Conservation (phyloP, 2,888 invertebrate genomes). For the Scaptomyza tumidula region DNA sequence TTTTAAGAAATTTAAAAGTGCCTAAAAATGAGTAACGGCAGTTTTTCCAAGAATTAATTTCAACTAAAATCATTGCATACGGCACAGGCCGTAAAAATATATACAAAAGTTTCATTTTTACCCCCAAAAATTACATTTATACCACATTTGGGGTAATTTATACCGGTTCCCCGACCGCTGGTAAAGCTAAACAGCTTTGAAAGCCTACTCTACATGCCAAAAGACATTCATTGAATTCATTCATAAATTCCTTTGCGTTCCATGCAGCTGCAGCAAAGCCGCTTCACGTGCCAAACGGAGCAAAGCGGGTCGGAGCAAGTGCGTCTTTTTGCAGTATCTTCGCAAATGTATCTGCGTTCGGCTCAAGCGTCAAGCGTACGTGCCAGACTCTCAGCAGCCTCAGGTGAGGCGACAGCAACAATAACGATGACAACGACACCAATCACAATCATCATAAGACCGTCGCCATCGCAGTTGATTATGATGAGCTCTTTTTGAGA, state of each 20-base stretch:
- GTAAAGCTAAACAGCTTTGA: not conserved
- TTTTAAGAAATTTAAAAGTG: too few species aligned
- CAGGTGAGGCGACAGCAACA: slow-evolving; percentile 42
- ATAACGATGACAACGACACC: slow-evolving; percentile 56
- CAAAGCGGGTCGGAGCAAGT: slow-evolving; percentile 44
- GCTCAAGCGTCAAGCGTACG: slow-evolving; percentile 58
- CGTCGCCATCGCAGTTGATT: slow-evolving; percentile 71
- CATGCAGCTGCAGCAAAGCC: slow-evolving; percentile 7
- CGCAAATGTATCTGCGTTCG: slow-evolving; percentile 48
- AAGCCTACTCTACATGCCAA: not conserved
- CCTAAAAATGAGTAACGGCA: too few species aligned
- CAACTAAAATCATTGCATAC: too few species aligned
- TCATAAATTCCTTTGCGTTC: slow-evolving; percentile 54
- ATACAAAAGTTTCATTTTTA: too few species aligned
- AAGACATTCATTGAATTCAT: slow-evolving; percentile 52
- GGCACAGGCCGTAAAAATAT: too few species aligned
- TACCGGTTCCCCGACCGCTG: too few species aligned
- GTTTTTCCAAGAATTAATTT: too few species aligned
- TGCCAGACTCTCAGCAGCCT: slow-evolving; percentile 48
- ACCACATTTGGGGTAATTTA: too few species aligned
- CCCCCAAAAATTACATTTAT: too few species aligned
- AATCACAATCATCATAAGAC: slow-evolving; percentile 77
- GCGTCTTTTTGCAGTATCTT: slow-evolving; percentile 56
- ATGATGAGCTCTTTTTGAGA: slow-evolving; percentile 62
- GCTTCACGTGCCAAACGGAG: slow-evolving; percentile 35